phyloP scores from a whole-genome alignment of 2,888 invertebrate genomes.

The Lamproptera curius region DNA sequence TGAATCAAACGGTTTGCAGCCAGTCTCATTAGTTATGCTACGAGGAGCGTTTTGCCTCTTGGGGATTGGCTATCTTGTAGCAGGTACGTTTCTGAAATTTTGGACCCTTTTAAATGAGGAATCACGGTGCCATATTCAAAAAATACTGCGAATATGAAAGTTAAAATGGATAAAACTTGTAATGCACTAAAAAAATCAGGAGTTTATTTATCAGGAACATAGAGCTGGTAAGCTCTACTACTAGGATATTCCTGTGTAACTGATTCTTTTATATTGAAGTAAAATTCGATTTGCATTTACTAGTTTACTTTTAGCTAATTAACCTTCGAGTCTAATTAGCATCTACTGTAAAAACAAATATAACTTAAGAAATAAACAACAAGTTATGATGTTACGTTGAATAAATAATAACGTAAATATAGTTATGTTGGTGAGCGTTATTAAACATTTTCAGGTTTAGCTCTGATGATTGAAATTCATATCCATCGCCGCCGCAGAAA shows the following conservation, averaged over 20 bases:
- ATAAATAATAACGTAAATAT: neutral
- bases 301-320: no score
- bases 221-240: neutral
- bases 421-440: neutral
- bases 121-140: no score
- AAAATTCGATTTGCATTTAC: no score
- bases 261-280: no score
- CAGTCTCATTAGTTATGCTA: constrained; percentile 84
- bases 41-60: constrained; percentile 86
- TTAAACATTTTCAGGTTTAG: constrained; percentile 13
- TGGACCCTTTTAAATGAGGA: neutral
- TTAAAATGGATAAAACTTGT: neutral
- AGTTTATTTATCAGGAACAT: neutral
- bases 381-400: no score
- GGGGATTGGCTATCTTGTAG: constrained; percentile 79
- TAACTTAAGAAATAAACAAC: no score
- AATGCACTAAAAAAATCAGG: neutral
- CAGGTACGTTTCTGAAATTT: constrained; percentile 56
- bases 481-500: constrained; percentile 41
- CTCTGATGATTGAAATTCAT: constrained; percentile 50
- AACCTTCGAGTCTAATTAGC: no score
- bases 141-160: no score
- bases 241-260: no score
- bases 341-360: no score
- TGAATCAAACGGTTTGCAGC: constrained; percentile 74